These are phyloP conservation scores for Deilephila elpenor DNA, from an alignment of 2,888 invertebrate species.

Conservation along the genomic window DNA sequence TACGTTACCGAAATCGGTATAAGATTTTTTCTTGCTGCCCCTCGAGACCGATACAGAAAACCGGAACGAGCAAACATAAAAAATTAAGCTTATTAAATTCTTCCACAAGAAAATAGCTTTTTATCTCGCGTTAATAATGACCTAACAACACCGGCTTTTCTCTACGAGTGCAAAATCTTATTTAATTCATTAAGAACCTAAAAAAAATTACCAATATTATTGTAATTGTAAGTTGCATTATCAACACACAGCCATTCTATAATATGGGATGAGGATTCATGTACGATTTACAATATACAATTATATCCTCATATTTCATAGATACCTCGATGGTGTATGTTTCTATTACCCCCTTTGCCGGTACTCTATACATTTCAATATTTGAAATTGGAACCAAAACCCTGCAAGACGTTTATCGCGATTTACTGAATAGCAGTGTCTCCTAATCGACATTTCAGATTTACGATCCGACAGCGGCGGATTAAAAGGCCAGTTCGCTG, in stretches of 20 bases:
- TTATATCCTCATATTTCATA: no score
- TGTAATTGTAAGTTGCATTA: no score
- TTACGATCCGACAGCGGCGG: conserved; percentile 57
- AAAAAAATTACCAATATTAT: no score
- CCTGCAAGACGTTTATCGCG: conserved; percentile 58
- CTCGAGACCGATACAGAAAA: neutral
- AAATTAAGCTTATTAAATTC: conserved; percentile 43
- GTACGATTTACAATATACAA: no score
- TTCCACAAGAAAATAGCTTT: conserved; percentile 45
- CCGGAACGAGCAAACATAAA: conserved; percentile 19
- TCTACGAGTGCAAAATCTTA: neutral
- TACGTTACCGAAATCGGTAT: neutral
- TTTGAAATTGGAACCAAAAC: no score
- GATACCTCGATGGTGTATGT: no score
- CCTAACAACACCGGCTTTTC: conserved; percentile 46
- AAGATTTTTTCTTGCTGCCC: neutral
- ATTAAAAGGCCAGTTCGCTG: conserved; percentile 59
- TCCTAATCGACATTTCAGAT: conserved; percentile 66
- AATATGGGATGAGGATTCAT: no score
- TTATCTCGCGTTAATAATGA: conserved; percentile 55
- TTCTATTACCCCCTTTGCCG: no score
- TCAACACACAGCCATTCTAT: no score
- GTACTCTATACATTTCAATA: no score
- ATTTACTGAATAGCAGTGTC: conserved; percentile 64
- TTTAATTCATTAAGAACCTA: no score